Conservation (phyloP, 2,797 vertebrate genomes). For the Sternotherus odoratus region DNA sequence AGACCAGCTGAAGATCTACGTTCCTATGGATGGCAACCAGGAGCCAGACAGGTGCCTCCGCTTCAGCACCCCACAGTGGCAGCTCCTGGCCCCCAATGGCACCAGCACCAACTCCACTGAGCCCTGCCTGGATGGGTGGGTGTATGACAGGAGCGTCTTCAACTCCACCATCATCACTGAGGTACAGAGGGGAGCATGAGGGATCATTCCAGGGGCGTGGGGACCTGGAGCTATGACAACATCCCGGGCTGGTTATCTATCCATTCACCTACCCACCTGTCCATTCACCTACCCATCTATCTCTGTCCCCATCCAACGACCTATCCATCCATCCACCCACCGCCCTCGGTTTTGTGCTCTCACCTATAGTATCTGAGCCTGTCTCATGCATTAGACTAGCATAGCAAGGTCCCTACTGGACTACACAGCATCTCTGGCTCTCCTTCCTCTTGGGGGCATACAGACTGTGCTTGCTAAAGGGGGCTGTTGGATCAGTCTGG, state of each 20-base stretch:
- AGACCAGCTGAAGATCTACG: not conserved
- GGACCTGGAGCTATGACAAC: not conserved
- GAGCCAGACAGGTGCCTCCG: not conserved
- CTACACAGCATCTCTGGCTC: not conserved
- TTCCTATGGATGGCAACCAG: not conserved
- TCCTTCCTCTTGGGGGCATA: not conserved
- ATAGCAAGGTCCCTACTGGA: not conserved
- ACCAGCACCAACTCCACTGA: conserved; percentile 50
- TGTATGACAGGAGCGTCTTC: conserved; percentile 72
- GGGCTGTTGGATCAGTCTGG: not conserved
- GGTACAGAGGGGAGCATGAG: conserved; percentile 56
- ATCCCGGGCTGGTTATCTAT: not conserved
- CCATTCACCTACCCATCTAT: not conserved
- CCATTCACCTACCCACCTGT: not conserved
- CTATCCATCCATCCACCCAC: not conserved
- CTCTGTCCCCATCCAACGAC: not conserved
- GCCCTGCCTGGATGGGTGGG: conserved; percentile 79
- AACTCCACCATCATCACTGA: conserved; percentile 76
- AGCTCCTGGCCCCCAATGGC: not conserved
- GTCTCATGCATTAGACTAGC: not conserved
- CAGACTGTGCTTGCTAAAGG: not conserved
- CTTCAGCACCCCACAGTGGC: not conserved
- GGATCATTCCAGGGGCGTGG: not conserved
- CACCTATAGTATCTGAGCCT: not conserved
- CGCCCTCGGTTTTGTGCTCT: not conserved